Conservation (phyloP, 2,797 vertebrate genomes). For the Gallinago stenura region DNA sequence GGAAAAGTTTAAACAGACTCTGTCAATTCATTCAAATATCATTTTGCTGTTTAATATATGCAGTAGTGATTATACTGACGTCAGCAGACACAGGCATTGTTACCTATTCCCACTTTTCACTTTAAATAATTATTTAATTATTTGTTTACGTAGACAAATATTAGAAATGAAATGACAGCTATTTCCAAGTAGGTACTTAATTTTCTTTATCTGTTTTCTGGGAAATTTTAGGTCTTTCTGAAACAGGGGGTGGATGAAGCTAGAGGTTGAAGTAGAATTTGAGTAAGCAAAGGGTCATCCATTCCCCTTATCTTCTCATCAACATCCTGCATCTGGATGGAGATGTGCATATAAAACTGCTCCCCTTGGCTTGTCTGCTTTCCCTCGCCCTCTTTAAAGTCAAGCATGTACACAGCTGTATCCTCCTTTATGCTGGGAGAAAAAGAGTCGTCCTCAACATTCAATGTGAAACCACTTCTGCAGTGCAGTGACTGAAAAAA, state of each 20-base stretch:
- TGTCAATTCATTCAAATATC: background rate
- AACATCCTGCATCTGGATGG: background rate
- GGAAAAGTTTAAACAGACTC: background rate
- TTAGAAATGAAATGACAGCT: background rate
- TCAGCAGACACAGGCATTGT: background rate
- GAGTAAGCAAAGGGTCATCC: background rate
- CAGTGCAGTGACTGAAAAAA: background rate
- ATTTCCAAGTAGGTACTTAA: background rate
- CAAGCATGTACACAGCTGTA: background rate
- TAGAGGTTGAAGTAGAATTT: background rate
- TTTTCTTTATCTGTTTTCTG: background rate
- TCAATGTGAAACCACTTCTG: background rate
- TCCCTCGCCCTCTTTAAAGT: background rate
- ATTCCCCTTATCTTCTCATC: background rate
- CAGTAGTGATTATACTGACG: background rate
- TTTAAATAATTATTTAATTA: background rate
- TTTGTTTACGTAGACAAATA: background rate
- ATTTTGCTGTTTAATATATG: background rate
- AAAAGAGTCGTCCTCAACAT: background rate
- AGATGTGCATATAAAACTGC: background rate
- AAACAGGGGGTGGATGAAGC: background rate
- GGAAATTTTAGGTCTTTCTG: background rate
- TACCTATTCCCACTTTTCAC: background rate
- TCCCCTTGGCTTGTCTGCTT: background rate
- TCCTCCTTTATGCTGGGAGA: background rate